Base-by-base conservation (phyloP, 92 coral and sea anemone species). In the Siderastrea radians region DNA sequence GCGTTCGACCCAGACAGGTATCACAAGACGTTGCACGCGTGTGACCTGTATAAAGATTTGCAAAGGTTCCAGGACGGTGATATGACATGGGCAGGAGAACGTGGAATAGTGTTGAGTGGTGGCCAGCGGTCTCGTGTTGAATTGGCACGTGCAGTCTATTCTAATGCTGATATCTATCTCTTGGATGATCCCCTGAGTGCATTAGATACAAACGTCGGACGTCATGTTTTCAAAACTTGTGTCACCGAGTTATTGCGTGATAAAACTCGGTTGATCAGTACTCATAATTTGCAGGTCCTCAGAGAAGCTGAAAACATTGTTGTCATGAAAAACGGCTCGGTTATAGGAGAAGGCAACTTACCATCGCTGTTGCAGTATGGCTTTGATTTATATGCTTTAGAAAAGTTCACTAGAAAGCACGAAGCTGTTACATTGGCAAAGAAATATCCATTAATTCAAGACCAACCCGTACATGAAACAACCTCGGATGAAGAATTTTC, bases 41-140 rank as follows among this genome's bases (percentile, higher is more conserved):
- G 95, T 72, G 92, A 88, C 8, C 84, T 92, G 44, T 48, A 11
- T 44, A 61, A 92, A 45, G 95, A 92, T 71, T 77, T 92, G 4
- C 66, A 65, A 62, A 88, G 78, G 67, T 83, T 92, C 17, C 95
- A 92, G 3, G 72, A 83, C 54, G 92, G 92, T 72, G 86, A 81
- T 7, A 46, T 48, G 77, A 81, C 86, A 3, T 16, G n/a, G 6
- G 52, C 69, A 3, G 86, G 86, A 14, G 69, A 81, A 17, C 86
- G 74, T 38, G 85, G 85, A 1, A 54, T 78, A 43, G 46, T 63
- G 26, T 38, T 78, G 60, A 78, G 83, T 78, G 83, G 83, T n/a
- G 83, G 83, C 14, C 83, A 78, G 60, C 69, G 69, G 47, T 72
- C 83, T 26, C 83, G 83, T 12, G 83, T 78, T 3, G 72, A 49